Evolutionary conservation across 2,113 vertebrate genomes (phyloP).

Genomic region (Tor tambroides): DNA sequence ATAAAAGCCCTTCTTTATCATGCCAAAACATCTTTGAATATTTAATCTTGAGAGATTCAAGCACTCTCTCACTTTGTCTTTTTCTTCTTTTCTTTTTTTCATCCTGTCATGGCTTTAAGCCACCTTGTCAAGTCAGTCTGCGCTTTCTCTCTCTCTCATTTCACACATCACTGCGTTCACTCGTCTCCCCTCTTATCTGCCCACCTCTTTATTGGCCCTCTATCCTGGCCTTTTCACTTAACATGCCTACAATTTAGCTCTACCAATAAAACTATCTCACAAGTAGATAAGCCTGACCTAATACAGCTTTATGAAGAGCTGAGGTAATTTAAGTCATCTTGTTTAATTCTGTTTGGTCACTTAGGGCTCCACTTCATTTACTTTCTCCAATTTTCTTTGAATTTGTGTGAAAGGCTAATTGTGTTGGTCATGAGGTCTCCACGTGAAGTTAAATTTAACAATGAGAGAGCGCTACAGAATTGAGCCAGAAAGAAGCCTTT

Average conservation of each 20-base stretch:
- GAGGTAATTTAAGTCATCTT: constrained; percentile 32
- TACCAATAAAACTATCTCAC: constrained; percentile 10
- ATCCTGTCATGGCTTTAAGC: background rate
- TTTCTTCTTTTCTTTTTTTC: background rate
- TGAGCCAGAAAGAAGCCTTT: background rate
- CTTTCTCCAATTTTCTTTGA: background rate
- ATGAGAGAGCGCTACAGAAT: background rate
- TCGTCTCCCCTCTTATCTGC: constrained; percentile 11
- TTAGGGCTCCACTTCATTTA: background rate
- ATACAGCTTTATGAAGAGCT: constrained; percentile 33
- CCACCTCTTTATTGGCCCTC: constrained; percentile 20
- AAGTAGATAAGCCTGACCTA: constrained; percentile 36
- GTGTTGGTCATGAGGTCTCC: constrained; percentile 6
- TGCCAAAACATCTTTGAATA: constrained; percentile 26
- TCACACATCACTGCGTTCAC: constrained; percentile 39
- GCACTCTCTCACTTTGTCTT: background rate
- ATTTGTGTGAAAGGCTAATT: constrained; percentile 31
- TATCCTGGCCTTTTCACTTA: constrained; percentile 38
- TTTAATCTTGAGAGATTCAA: constrained; percentile 4
- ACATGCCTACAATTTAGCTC: constrained; percentile 15
- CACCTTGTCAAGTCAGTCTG: constrained; percentile 36
- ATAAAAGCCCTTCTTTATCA: background rate
- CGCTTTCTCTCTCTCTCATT: constrained; percentile 32
- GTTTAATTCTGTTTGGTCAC: background rate
- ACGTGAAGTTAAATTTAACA: constrained; percentile 18